Base-by-base conservation (phyloP, 1,140 invertebrate genomes). In the Ips typographus region DNA sequence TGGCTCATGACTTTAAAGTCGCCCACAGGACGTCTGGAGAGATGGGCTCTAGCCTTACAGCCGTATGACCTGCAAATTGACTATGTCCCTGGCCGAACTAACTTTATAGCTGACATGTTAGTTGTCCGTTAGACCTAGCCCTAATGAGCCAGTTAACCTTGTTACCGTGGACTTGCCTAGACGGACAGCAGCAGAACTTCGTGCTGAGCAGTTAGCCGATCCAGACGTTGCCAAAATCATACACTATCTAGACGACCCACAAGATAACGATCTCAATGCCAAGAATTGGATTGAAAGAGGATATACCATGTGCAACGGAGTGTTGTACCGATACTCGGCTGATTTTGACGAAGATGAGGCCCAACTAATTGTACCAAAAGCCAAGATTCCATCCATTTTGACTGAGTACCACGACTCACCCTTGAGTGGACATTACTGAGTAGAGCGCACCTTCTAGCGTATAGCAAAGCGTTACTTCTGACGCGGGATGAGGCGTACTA, bases 231-330 rank as follows among this genome's bases (percentile, higher is more conserved):
- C 7, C 1, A 61, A 61, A 61, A 61, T 61, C 2, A 61, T 61
- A 1, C 36, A 42, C 1, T 61, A 38, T 4, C 58, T 61, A 8
- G 58, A 61, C 6, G 58, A 61, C 4, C 58, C 58, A 1, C 7
- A 61, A 8, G 77, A 80, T 5, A 63, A 63, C 39, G 7, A 52
- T 44, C 5, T 37, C 41, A 22, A 38, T 37, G 2, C 41, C 43
- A 42, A 63, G 41, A 66, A 57, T 1, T 66, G 64, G 64, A 58
- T 51, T 3, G 40, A 56, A n/a, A 40, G 64, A 42, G 64, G 64
- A 4, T 66, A 56, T 44, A 56, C 43, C 36, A 40, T 66, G 64
- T 22, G 22, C 36, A 58, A 69, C 3, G 67, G 67, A 6, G 49
- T 69, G 7, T 53, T 69, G 42, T 63, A 68, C 38, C 44, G 67